Conservation (phyloP, 2,888 invertebrate genomes). For the Lasioglossum malachurum region DNA sequence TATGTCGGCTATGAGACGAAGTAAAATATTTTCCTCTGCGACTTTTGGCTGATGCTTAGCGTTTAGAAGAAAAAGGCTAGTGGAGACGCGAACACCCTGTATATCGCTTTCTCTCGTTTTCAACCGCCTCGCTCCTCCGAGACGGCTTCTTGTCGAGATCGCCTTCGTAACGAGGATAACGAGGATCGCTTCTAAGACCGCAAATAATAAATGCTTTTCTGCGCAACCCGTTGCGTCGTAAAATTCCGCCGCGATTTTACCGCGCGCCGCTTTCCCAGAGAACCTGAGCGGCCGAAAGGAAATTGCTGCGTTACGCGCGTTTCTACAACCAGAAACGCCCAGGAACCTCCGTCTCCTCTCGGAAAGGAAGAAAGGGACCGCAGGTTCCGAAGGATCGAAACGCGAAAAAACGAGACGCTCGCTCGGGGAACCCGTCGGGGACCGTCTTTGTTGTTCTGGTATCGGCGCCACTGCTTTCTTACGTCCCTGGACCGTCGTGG, state of each 20-base stretch:
- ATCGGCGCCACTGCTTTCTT: background rate
- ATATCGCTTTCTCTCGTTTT: slow-evolving; percentile 12
- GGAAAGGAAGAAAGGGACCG: background rate
- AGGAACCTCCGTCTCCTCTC: background rate
- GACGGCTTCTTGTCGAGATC: slow-evolving; percentile 52
- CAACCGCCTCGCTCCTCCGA: slow-evolving; percentile 5
- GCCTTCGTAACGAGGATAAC: slow-evolving; percentile 73
- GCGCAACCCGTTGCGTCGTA: slow-evolving; percentile 65
- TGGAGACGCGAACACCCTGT: background rate
- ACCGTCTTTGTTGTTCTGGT: background rate
- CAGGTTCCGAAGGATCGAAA: background rate
- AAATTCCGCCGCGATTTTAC: slow-evolving; percentile 64
- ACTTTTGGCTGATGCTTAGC: background rate
- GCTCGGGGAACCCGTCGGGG: background rate
- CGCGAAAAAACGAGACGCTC: background rate
- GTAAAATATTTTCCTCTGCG: background rate
- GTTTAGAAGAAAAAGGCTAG: background rate
- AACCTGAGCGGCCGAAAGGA: slow-evolving; percentile 29
- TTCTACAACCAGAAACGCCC: slow-evolving; percentile 29
- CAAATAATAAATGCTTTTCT: slow-evolving; percentile 74
- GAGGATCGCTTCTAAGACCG: slow-evolving; percentile 74
- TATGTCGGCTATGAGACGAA: background rate
- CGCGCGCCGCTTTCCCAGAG: slow-evolving; percentile 57
- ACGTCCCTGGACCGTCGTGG: background rate
- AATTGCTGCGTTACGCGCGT: slow-evolving; percentile 59